Base-by-base conservation (phyloP, 2,113 vertebrate species). In the Trinectes maculatus region DNA sequence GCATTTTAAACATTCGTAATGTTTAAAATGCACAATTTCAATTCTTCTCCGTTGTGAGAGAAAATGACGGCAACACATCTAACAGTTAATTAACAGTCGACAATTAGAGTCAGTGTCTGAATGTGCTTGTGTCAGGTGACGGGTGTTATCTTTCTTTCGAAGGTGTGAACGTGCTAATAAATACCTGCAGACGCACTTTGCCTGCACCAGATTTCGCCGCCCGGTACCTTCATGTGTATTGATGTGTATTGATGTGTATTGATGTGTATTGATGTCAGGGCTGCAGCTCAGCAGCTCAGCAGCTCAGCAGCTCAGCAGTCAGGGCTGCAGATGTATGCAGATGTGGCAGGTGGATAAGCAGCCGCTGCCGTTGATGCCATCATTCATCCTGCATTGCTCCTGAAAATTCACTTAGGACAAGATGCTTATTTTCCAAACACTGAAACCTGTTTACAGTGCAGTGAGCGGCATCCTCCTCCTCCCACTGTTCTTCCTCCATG, bases 371-470 rank as follows among this genome's bases (percentile, higher is more conserved):
- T 11, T n/a, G 6, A 31, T 40, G 51, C 57, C 74, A 55, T 83
- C 77, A 10, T 73, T 74, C 71, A 59, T 81, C 71, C 54, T 22
- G 36, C 9, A 12, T 40, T 4, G 39, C 58, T 58, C 43, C 77
- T 66, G 61, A 29, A 87, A 83, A 79, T 74, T 58, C 51, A 3
- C 59, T 74, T 47, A 42, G 34, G 40, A 42, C 62, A 31, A 52
- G 67, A 62, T 12, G 60, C 62, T 69, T 80, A 15, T 65, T 77
- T 66, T 39, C 44, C 68, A 57, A 48, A 78, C 52, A 55, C 39
- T 29, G 43, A 71, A 71, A 67, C 57, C 56, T 86, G 75, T 84
- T 87, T 80, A 75, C 74, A 66, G 71, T 71, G 71, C 80, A 57
- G 40, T 5, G 61, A 82, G 79, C 51, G 12, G 54, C 43, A 9